phyloP scores from a whole-genome alignment of 2,888 invertebrate genomes.

The Microctonus aethiopoides region DNA sequence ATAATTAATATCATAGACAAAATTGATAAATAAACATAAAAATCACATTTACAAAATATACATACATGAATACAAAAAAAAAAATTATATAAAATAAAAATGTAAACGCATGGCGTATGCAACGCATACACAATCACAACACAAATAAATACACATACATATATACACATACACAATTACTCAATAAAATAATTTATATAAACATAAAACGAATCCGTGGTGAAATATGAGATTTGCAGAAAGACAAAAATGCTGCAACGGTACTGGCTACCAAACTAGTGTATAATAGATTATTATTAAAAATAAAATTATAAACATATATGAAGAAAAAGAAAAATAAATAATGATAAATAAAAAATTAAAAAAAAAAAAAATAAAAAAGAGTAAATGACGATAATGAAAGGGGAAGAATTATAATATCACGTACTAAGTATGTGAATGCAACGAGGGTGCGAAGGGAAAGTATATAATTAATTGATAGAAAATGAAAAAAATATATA shows the following conservation, averaged over 20 bases:
- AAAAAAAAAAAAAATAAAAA: background rate
- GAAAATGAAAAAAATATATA: background rate
- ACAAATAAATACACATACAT: slow-evolving; percentile 4
- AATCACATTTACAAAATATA: background rate
- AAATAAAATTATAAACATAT: slow-evolving; percentile 14
- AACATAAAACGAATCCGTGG: slow-evolving; percentile 10
- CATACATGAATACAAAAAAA: background rate
- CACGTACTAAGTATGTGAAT: slow-evolving; percentile 26
- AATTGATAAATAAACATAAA: slow-evolving; percentile 17
- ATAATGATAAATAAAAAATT: background rate
- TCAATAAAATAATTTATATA: slow-evolving; percentile 14
- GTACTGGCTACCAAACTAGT: slow-evolving; percentile 26
- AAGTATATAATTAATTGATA: slow-evolving; percentile 1
- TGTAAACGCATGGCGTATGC: background rate
- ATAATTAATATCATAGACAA: slow-evolving; percentile 22
- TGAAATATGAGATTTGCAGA: background rate
- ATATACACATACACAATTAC: background rate
- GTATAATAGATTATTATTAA: slow-evolving; percentile 8
- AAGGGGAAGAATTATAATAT: background rate
- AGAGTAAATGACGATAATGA: slow-evolving; percentile 5
- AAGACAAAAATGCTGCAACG: slow-evolving; percentile 3
- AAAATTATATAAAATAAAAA: background rate
- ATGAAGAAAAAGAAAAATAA: background rate
- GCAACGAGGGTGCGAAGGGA: slow-evolving; percentile 27
- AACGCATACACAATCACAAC: background rate